Conservation (phyloP, 2,888 invertebrate species). For the Drosophila prostipennis region DNA sequence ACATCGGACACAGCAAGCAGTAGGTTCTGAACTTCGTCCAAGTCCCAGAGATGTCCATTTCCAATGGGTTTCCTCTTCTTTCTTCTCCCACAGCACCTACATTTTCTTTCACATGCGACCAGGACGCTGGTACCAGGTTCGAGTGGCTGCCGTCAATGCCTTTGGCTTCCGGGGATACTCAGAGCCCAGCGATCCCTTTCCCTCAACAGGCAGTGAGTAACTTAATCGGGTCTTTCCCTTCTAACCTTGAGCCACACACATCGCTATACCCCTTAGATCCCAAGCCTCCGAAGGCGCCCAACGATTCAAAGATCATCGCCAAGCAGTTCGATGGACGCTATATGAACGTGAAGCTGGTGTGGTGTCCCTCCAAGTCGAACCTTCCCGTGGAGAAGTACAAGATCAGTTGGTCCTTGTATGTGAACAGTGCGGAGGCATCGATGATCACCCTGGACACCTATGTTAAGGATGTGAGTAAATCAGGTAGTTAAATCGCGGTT, state of each 20-base stretch:
- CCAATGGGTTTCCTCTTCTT: too few species aligned
- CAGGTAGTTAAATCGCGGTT: too few species aligned
- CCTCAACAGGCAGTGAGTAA: slow-evolving; percentile 81
- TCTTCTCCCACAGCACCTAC: slow-evolving; percentile 70
- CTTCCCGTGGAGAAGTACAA: slow-evolving; percentile 89
- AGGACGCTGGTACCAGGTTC: slow-evolving; percentile 91
- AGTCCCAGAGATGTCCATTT: too few species aligned
- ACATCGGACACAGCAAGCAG: slow-evolving; percentile 66
- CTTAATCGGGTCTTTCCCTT: neutral
- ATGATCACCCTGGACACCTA: slow-evolving; percentile 79
- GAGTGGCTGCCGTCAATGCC: slow-evolving; percentile 90
- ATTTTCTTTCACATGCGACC: slow-evolving; percentile 85
- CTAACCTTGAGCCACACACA: neutral
- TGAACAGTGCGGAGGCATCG: slow-evolving; percentile 85
- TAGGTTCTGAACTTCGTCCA: slow-evolving; percentile 25
- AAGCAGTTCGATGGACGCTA: slow-evolving; percentile 83
- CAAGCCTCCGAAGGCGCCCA: slow-evolving; percentile 82
- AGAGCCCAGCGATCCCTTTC: slow-evolving; percentile 87
- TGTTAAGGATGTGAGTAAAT: slow-evolving; percentile 80
- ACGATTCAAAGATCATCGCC: slow-evolving; percentile 77
- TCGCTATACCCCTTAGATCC: slow-evolving; percentile 71
- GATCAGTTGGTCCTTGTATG: slow-evolving; percentile 90
- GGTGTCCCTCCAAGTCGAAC: slow-evolving; percentile 89
- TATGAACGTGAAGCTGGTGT: slow-evolving; percentile 87
- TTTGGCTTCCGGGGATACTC: slow-evolving; percentile 90